Evolutionary conservation across 2,797 vertebrate species (phyloP).

Genomic region (Borostomias antarcticus): DNA sequence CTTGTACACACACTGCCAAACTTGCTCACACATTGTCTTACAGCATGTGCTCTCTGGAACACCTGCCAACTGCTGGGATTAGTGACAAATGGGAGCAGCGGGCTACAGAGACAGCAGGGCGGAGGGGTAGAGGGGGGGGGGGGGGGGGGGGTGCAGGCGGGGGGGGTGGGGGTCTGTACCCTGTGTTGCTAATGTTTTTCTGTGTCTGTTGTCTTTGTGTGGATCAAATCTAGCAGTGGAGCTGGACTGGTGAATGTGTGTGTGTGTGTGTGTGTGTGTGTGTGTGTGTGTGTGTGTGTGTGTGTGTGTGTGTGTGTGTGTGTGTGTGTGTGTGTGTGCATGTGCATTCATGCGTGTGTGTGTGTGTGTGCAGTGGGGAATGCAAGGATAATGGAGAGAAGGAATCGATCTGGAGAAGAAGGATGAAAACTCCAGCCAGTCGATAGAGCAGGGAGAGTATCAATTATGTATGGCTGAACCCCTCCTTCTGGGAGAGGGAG

Average conservation of each 20-base stretch:
- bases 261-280: conserved; percentile 14
- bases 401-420: conserved; percentile 5
- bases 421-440: conserved; percentile 71
- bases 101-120: conserved; percentile 5
- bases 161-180: conserved; percentile 26
- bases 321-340: conserved; percentile 16
- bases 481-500: not conserved
- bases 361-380: conserved; percentile 1
- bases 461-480: conserved; percentile 74
- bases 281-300: conserved; percentile 1
- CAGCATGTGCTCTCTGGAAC: conserved; percentile 16
- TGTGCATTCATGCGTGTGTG: no score
- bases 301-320: not conserved
- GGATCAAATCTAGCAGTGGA: conserved; percentile 19
- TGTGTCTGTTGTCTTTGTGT: conserved; percentile 32
- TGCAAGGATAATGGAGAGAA: conserved; percentile 7
- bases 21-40: conserved; percentile 27
- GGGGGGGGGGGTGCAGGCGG: conserved; percentile 9
- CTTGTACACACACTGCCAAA: conserved; percentile 2
- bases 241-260: not conserved
- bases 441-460: conserved; percentile 73
- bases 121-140: conserved; percentile 18
- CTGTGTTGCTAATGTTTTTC: no score
- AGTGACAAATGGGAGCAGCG: conserved; percentile 41
- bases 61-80: conserved; percentile 43